A percentile compares a stretch with the other conserved stretches of the same genome.
These are phyloP conservation scores for Mungos mungo DNA, from an alignment of 2,113 vertebrate genomes.

Conservation along the genomic window DNA sequence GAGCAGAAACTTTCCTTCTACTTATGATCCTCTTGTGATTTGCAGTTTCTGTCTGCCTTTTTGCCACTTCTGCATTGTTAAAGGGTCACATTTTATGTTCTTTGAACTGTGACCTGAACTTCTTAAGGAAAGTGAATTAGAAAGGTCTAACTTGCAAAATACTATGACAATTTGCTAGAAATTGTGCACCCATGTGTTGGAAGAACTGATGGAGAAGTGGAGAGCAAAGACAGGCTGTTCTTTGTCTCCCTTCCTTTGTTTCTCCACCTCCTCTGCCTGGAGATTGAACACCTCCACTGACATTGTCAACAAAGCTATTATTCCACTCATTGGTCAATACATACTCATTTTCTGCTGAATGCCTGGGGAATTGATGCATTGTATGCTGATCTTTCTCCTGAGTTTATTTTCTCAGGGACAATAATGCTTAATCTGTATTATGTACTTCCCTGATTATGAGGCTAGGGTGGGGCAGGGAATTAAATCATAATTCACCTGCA, in stretches of 20 bases:
- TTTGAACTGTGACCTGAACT: background rate
- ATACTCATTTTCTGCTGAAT: slow-evolving; percentile 79
- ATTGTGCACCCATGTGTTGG: background rate
- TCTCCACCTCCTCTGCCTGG: slow-evolving; percentile 39
- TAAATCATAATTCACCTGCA: slow-evolving; percentile 46
- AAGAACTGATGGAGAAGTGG: background rate
- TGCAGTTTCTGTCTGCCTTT: background rate
- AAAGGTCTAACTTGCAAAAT: background rate
- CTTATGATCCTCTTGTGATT: background rate
- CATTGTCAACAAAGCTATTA: slow-evolving; percentile 82
- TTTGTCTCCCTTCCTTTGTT: background rate
- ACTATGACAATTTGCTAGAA: background rate
- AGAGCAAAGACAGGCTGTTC: background rate
- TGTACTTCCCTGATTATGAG: slow-evolving; percentile 48
- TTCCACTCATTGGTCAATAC: slow-evolving; percentile 80
- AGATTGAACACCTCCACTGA: slow-evolving; percentile 64
- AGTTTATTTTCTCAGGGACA: slow-evolving; percentile 61
- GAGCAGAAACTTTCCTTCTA: background rate
- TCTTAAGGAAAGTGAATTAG: background rate
- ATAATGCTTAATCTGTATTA: slow-evolving; percentile 50
- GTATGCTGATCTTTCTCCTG: slow-evolving; percentile 57
- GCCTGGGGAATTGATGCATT: slow-evolving; percentile 60
- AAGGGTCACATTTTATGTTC: background rate
- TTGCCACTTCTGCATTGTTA: background rate
- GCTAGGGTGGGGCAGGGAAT: background rate